Evolutionary conservation across 2,113 vertebrate genomes (phyloP).

Genomic region (Mus pahari): DNA sequence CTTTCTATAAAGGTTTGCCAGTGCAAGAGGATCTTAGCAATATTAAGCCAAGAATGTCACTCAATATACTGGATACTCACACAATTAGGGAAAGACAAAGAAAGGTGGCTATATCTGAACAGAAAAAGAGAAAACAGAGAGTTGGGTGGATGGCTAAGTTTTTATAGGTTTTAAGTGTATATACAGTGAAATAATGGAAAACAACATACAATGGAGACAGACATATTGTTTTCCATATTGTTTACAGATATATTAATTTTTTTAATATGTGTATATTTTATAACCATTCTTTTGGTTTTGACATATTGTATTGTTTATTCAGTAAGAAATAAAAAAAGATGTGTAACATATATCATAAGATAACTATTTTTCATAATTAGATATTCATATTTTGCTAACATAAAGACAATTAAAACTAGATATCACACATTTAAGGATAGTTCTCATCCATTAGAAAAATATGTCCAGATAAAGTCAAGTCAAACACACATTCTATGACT

Average conservation of each 20-base stretch:
- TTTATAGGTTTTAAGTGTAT: not conserved
- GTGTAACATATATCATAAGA: not conserved
- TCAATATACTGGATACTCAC: too few relatives aligned
- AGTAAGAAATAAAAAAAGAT: not conserved
- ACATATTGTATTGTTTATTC: not conserved
- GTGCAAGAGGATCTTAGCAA: not conserved
- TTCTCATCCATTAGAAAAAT: not conserved
- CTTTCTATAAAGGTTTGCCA: not conserved
- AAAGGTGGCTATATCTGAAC: not conserved
- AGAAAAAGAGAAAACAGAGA: not conserved
- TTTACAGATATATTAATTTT: too few relatives aligned
- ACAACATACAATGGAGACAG: not conserved
- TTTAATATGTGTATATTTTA: not conserved
- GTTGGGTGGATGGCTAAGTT: too few relatives aligned
- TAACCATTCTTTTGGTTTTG: not conserved
- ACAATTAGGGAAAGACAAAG: not conserved
- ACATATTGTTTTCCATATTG: not conserved
- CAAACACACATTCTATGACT: not conserved
- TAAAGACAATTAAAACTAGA: too few relatives aligned
- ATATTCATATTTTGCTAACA: too few relatives aligned
- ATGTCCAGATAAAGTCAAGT: not conserved
- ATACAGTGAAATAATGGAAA: not conserved
- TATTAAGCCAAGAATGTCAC: not conserved
- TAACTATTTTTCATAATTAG: not conserved
- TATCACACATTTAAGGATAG: not conserved